Evolutionary conservation across 2,797 vertebrate species (phyloP).

Genomic region (Phalloptychus januarius): DNA sequence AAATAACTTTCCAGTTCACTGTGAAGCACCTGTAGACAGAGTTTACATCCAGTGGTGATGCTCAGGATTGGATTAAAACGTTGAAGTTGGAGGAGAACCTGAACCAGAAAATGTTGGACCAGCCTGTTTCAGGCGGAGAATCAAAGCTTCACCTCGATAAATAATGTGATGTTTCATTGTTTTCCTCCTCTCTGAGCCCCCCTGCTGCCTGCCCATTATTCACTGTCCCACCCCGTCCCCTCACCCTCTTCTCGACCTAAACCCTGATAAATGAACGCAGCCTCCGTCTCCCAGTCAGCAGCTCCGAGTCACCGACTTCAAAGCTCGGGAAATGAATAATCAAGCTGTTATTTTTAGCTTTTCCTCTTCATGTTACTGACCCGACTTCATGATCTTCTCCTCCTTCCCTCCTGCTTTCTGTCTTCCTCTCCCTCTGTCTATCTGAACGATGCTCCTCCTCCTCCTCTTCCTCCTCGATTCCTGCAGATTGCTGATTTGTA

Average conservation of each 20-base stretch:
- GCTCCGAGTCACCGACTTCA: constrained; percentile 61
- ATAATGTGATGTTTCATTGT: constrained; percentile 29
- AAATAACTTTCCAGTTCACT: background rate
- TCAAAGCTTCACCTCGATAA: constrained; percentile 34
- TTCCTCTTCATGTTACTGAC: constrained; percentile 59
- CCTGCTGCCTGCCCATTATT: constrained; percentile 43
- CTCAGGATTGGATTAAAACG: background rate
- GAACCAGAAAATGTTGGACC: background rate
- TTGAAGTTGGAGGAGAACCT: background rate
- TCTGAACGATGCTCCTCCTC: constrained; percentile 14
- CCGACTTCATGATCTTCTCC: constrained; percentile 49
- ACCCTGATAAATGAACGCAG: constrained; percentile 39
- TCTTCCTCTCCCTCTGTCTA: constrained; percentile 7
- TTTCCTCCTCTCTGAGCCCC: constrained; percentile 34
- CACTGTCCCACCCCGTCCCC: constrained; percentile 32
- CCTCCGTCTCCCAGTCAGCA: constrained; percentile 51
- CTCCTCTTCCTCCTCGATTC: constrained; percentile 8
- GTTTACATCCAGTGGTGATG: background rate
- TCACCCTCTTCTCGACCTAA: constrained; percentile 8
- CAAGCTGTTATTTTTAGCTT: constrained; percentile 68
- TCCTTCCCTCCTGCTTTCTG: constrained; percentile 5
- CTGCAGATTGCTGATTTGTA: constrained; percentile 88
- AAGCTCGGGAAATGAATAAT: constrained; percentile 66
- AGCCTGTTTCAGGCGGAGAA: constrained; percentile 7
- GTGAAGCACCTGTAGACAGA: background rate